Evolutionary conservation across 2,888 invertebrate genomes (phyloP).

Genomic region (Allolobophora icterica): DNA sequence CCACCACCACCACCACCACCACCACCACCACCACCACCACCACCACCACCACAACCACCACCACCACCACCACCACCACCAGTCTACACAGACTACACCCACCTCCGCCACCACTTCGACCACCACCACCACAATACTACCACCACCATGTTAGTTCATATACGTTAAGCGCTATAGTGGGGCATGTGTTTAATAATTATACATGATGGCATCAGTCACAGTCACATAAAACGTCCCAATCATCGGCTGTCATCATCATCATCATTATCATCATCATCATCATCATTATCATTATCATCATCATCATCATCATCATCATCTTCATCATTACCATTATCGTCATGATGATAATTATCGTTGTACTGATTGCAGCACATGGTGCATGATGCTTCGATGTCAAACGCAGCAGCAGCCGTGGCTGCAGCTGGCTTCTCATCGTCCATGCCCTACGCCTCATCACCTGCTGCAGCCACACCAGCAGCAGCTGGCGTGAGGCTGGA

Average conservation of each 20-base stretch:
- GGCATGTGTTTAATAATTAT: too few relatives aligned
- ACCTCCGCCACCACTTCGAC: too few relatives aligned
- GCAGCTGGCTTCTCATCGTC: not conserved
- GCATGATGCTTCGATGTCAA: slow-evolving; percentile 18
- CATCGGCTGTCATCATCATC: slow-evolving; percentile 27
- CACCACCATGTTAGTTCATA: too few relatives aligned
- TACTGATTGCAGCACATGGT: slow-evolving; percentile 24
- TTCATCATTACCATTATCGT: not conserved
- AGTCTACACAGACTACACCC: too few relatives aligned
- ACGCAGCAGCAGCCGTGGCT: not conserved
- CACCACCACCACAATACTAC: too few relatives aligned
- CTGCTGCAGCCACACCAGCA: not conserved
- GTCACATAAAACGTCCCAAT: too few relatives aligned
- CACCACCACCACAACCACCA: too few relatives aligned
- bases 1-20: too few relatives aligned
- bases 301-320: slow-evolving; percentile 36
- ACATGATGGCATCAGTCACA: too few relatives aligned
- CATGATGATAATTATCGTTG: not conserved
- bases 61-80: too few relatives aligned
- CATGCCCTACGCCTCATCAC: not conserved
- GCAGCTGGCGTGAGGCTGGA: not conserved
- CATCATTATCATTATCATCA: slow-evolving; percentile 31
- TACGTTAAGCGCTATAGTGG: too few relatives aligned
- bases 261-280: slow-evolving; percentile 29
- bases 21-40: too few relatives aligned